Base-by-base conservation (phyloP, 1,140 invertebrate genomes). In the Bombus breviceps region DNA sequence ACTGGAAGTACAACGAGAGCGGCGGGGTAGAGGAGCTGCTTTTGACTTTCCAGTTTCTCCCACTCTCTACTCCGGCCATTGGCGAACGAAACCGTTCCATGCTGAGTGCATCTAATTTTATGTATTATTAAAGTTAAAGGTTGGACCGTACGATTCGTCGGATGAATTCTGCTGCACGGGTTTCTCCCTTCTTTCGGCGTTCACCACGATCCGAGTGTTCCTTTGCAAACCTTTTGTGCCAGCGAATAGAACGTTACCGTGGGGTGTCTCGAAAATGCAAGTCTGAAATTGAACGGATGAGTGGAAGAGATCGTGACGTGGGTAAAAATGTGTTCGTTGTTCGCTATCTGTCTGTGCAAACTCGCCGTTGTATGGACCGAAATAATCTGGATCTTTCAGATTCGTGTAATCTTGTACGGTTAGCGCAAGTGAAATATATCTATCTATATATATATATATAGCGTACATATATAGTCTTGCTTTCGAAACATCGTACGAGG, bases 1-100 rank as follows among this genome's bases (percentile, higher is more conserved):
- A 86, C 62, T 43, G 79, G 79, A 86, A 86, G 78, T 69, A 75
- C 81, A 57, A 69, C 62, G 73, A 74, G 68, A 71, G 39, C 43
- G 41, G 34, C n/a, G 28, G 43, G 3, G 41, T n/a, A 57, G 32
- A 22, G 37, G 32, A 68, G 6, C 59, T 75, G 71, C 28, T 32
- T 83, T 77, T 77, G 62, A 68, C 73, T 83, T 83, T 22, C 72
- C 32, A 5, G 47, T 22, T 53, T 32, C 37, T 39, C 39, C 18
- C 39, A 2, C 37, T 12, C 12, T 62, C 53, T 64, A 6, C 18
- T 9, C 18, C 25, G 15, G 53, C n/a, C 22, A 81, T 22, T 39
- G n/a, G 32, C 34, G 22, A 47, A 39, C 32, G 34, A 18, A 83
- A 76, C 32, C 41, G 32, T 83, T 83, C 37, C 59, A 83, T 34